phyloP scores from a whole-genome alignment of 2,888 invertebrate genomes.

The Incurvaria masculella region DNA sequence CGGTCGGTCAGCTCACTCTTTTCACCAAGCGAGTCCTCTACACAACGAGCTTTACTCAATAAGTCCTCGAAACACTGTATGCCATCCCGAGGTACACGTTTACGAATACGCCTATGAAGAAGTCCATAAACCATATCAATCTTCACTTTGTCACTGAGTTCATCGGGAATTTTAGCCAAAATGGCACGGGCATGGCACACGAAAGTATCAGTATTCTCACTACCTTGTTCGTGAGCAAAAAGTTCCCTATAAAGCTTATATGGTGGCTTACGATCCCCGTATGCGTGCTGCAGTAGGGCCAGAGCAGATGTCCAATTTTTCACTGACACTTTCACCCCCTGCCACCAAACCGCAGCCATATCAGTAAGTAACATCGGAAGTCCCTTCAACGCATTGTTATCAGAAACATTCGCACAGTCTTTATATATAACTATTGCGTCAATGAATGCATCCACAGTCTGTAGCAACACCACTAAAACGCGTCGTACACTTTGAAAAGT shows the following conservation, averaged over 20 bases:
- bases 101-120: slow-evolving; percentile 12
- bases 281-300: not conserved
- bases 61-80: not conserved
- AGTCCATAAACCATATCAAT: slow-evolving; percentile 16
- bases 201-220: not conserved
- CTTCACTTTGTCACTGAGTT: slow-evolving; percentile 4
- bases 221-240: not conserved
- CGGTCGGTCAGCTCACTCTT: not conserved
- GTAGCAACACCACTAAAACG: slow-evolving; percentile 11
- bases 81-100: slow-evolving; percentile 9
- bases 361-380: slow-evolving; percentile 15
- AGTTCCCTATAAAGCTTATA: not conserved
- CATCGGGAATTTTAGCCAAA: slow-evolving; percentile 5
- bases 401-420: slow-evolving; percentile 9
- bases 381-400: slow-evolving; percentile 14
- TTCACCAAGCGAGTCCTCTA: not conserved
- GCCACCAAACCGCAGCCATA: slow-evolving; percentile 16
- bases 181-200: slow-evolving; percentile 3
- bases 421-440: slow-evolving; percentile 14
- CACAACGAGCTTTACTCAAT: not conserved
- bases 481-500: slow-evolving; percentile 11
- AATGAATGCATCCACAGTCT: slow-evolving; percentile 11
- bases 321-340: slow-evolving; percentile 8
- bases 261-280: not conserved
- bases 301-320: not conserved